A percentile compares a stretch with the other conserved stretches of the same genome.
Evolutionary conservation across 1,140 invertebrate species (phyloP).

Genomic region (Lordiphosa clarofinis): DNA sequence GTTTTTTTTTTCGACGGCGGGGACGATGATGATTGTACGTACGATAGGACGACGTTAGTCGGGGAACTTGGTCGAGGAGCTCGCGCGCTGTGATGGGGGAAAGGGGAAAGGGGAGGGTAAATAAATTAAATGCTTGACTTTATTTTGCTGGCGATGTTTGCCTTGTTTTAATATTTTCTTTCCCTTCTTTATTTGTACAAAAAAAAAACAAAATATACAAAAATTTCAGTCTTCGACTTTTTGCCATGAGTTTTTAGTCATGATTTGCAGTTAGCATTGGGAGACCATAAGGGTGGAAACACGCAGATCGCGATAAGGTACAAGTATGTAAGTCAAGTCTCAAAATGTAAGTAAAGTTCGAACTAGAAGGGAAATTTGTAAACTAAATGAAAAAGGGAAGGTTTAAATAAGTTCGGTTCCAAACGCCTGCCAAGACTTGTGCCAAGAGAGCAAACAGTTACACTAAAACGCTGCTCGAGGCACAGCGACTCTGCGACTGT

Average conservation of each 20-base stretch:
- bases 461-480: too few relatives aligned
- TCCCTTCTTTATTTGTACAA: slow-evolving; percentile 28
- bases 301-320: slow-evolving; percentile 1
- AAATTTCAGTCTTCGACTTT: slow-evolving; percentile 10
- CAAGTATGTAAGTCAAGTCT: background rate
- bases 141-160: slow-evolving; percentile 68
- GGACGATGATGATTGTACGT: slow-evolving; percentile 18
- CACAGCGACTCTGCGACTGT: too few relatives aligned
- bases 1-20: slow-evolving; percentile 32
- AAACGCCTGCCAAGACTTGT: too few relatives aligned
- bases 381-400: too few relatives aligned
- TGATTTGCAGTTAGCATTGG: slow-evolving; percentile 1
- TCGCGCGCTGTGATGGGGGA: background rate
- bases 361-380: too few relatives aligned
- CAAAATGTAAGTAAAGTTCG: too few relatives aligned
- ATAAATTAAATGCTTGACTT: slow-evolving; percentile 76
- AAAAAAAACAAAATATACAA: background rate
- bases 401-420: too few relatives aligned
- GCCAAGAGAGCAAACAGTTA: too few relatives aligned
- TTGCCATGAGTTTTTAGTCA: slow-evolving; percentile 1
- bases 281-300: background rate
- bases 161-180: slow-evolving; percentile 70
- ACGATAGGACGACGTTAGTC: background rate
- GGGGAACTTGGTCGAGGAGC: slow-evolving; percentile 8
- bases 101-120: slow-evolving; percentile 22